Conservation (phyloP, 1,140 invertebrate genomes). For the Ceratina australensis region DNA sequence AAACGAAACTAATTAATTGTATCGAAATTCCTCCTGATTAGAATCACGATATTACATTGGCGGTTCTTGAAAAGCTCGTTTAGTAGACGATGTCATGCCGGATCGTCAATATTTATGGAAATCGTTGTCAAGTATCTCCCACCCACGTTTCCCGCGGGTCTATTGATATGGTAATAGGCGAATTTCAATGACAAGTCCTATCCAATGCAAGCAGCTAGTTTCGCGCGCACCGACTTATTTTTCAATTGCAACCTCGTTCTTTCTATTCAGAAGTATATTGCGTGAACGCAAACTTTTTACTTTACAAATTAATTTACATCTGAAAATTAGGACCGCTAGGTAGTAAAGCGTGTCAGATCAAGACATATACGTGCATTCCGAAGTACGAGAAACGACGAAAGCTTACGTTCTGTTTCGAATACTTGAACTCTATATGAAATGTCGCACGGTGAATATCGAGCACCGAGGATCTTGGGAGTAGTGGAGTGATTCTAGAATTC, state of each 20-base stretch:
- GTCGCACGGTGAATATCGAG: no score
- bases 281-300: no score
- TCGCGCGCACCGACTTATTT: background rate
- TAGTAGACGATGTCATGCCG: no score
- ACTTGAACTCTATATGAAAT: no score
- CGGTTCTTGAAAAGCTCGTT: background rate
- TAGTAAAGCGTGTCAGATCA: no score
- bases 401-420: no score
- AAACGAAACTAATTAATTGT: no score
- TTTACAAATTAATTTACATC: background rate
- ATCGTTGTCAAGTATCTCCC: constrained; percentile 13
- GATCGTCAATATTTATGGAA: constrained; percentile 47
- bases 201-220: background rate
- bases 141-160: background rate
- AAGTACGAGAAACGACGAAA: no score
- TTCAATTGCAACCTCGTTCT: background rate
- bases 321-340: background rate
- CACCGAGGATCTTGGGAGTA: no score
- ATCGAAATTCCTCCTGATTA: no score
- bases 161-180: constrained; percentile 19
- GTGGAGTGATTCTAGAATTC: no score
- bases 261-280: constrained; percentile 24
- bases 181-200: background rate
- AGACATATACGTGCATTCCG: no score
- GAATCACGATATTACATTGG: background rate